These are phyloP conservation scores for Scrobipalpa atriplicella DNA, from an alignment of 2,888 invertebrate species.

Conservation along the genomic window DNA sequence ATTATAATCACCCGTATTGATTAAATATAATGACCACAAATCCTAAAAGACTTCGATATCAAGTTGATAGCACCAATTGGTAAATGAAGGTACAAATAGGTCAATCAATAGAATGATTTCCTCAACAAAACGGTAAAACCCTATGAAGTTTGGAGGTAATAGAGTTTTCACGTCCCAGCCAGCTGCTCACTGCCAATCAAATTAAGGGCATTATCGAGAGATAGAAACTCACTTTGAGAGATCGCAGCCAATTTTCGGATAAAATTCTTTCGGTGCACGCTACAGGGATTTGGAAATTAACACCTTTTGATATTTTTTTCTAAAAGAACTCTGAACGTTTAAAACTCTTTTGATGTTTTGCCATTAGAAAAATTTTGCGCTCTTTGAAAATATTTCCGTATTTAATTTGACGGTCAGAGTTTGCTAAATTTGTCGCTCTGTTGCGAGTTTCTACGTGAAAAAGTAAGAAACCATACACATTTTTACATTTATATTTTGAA, in stretches of 20 bases:
- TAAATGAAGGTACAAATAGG: constrained; percentile 25
- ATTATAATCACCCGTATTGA: not conserved
- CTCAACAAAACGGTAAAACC: constrained; percentile 53
- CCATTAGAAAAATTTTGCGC: not conserved
- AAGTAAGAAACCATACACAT: too few species aligned
- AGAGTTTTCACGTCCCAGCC: constrained; percentile 71
- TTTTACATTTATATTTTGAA: too few species aligned
- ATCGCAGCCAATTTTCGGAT: constrained; percentile 64
- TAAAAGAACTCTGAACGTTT: constrained; percentile 16
- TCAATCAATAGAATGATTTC: constrained; percentile 51
- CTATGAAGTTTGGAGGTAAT: constrained; percentile 59
- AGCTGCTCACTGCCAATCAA: constrained; percentile 76
- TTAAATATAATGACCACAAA: not conserved
- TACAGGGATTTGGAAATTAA: constrained; percentile 46
- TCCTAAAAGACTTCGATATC: not conserved
- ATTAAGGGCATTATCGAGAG: constrained; percentile 71
- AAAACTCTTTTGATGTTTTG: constrained; percentile 8
- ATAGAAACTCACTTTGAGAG: constrained; percentile 51
- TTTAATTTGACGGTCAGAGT: not conserved
- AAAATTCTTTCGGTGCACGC: constrained; percentile 59
- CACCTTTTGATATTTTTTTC: constrained; percentile 19
- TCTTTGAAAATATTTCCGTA: not conserved
- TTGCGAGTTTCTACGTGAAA: too few species aligned
- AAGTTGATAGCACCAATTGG: not conserved
- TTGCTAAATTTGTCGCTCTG: not conserved